Percentiles rank a stretch among this genome's conserved stretches.
phyloP scores from a whole-genome alignment of 2,888 invertebrate species.

The Rotaria macrura region DNA sequence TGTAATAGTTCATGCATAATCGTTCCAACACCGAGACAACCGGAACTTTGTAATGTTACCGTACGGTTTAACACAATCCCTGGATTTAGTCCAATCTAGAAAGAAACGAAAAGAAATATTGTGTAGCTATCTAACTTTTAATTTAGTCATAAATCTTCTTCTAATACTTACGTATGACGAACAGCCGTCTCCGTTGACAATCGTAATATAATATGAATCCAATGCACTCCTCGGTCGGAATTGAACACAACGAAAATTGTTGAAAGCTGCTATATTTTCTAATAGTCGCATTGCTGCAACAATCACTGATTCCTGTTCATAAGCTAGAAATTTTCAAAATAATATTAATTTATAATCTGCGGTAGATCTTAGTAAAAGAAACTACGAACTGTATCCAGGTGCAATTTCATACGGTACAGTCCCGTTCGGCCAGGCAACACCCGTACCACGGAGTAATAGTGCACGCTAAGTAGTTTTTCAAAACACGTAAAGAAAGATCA shows the following conservation, averaged over 20 bases:
- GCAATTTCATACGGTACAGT: conserved; percentile 39
- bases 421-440: conserved; percentile 38
- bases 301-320: conserved; percentile 35
- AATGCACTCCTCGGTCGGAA: conserved; percentile 55
- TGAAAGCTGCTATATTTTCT: conserved; percentile 38
- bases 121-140: too few species aligned
- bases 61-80: conserved; percentile 58
- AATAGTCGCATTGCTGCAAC: conserved; percentile 39
- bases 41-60: conserved; percentile 56
- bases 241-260: conserved; percentile 58
- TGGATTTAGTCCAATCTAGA: neutral
- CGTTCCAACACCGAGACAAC: conserved; percentile 23
- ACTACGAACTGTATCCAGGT: conserved; percentile 28
- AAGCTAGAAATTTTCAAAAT: neutral
- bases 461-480: neutral
- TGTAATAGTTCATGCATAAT: conserved; percentile 33
- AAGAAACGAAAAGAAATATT: neutral
- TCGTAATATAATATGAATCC: conserved; percentile 47
- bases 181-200: conserved; percentile 22
- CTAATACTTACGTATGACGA: conserved; percentile 16
- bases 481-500: too few species aligned
- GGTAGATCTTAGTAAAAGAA: too few species aligned
- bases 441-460: neutral
- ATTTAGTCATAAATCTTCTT: too few species aligned
- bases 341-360: too few species aligned